phyloP scores from a whole-genome alignment of 2,797 vertebrate genomes.

The Orientallactaga sibirica region DNA sequence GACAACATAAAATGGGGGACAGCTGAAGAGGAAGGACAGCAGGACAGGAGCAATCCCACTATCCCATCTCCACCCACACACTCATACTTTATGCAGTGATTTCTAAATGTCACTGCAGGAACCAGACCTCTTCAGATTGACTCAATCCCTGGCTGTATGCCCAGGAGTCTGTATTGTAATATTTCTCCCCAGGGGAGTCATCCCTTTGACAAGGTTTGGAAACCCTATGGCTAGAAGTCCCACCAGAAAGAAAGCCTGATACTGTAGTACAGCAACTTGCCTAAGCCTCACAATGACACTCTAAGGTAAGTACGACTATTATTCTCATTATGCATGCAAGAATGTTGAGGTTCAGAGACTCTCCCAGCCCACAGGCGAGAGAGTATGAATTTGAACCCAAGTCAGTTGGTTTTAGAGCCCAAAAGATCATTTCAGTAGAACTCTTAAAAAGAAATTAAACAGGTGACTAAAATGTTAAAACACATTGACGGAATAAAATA shows the following conservation, averaged over 20 bases:
- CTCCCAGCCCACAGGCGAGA: neutral
- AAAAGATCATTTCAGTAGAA: neutral
- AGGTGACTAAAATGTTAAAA: neutral
- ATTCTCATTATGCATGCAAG: neutral
- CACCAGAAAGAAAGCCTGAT: neutral
- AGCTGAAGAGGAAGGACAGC: neutral
- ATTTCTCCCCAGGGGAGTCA: neutral
- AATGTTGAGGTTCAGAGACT: neutral
- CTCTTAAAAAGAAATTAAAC: slow-evolving; percentile 22
- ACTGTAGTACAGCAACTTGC: neutral
- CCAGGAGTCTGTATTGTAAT: neutral
- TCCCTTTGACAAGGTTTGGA: neutral
- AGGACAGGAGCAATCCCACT: neutral
- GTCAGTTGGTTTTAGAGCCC: neutral
- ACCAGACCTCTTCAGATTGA: neutral
- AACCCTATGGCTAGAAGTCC: neutral
- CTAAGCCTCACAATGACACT: neutral
- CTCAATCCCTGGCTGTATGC: neutral
- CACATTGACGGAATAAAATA: neutral
- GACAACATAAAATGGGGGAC: neutral
- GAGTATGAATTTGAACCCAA: neutral
- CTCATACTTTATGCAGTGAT: neutral
- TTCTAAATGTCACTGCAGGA: neutral
- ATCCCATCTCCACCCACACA: neutral
- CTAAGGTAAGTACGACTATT: neutral